phyloP scores from a whole-genome alignment of 2,888 invertebrate species.

The Nephrotoma flavescens region DNA sequence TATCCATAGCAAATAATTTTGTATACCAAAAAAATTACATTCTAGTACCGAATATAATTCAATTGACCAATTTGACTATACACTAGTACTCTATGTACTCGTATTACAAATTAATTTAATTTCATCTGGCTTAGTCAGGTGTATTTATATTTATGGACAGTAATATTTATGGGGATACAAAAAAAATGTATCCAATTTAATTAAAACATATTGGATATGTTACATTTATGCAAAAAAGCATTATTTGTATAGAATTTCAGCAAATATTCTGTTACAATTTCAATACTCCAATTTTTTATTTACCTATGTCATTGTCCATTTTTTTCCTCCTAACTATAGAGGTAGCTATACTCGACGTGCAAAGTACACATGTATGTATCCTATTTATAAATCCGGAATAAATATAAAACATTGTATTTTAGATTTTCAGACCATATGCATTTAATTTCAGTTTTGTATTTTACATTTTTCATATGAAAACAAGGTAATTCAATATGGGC shows the following conservation, averaged over 20 bases:
- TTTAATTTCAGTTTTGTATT: neutral
- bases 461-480: neutral
- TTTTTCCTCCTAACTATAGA: neutral
- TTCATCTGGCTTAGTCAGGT: neutral
- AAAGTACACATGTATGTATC: neutral
- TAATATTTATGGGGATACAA: neutral
- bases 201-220: neutral
- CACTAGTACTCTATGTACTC: too few relatives aligned
- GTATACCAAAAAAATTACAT: too few relatives aligned
- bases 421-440: neutral
- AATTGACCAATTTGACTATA: too few relatives aligned
- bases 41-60: too few relatives aligned
- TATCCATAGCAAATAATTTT: too few relatives aligned
- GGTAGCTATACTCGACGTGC: neutral
- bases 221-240: neutral
- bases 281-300: neutral
- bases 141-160: neutral
- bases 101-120: neutral
- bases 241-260: neutral
- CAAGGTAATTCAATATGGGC: neutral
- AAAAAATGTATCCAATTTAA: neutral
- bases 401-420: neutral
- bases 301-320: neutral
- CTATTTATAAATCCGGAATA: neutral
- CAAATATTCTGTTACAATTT: neutral